Conservation (phyloP, 2,888 invertebrate species). For the Drepanosiphum platanoidis region DNA sequence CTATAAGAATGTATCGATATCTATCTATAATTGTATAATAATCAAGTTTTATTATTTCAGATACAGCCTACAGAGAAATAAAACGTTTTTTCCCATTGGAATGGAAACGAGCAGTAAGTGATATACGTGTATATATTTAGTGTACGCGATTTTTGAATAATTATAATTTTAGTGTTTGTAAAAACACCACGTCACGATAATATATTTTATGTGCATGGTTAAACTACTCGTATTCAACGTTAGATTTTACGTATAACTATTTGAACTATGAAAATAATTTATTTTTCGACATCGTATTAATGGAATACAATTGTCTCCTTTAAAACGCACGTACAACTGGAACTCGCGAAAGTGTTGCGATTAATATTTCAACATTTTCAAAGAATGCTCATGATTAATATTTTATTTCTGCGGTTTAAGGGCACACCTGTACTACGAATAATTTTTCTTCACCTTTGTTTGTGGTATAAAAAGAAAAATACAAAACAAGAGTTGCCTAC, state of each 20-base stretch:
- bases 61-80: constrained; percentile 49
- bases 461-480: constrained; percentile 14
- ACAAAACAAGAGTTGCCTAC: constrained; percentile 28
- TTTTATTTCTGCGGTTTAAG: background rate
- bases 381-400: constrained; percentile 28
- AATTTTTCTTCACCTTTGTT: constrained; percentile 40
- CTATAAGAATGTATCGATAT: too few relatives aligned
- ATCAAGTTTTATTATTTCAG: constrained; percentile 8
- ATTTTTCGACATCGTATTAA: constrained; percentile 1
- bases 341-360: background rate
- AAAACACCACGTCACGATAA: background rate
- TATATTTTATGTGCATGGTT: background rate
- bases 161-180: background rate
- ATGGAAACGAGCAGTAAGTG: constrained; percentile 59
- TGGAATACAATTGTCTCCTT: background rate
- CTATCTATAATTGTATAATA: background rate
- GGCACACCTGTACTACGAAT: constrained; percentile 28
- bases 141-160: background rate
- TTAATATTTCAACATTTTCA: constrained; percentile 29
- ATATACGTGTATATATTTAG: background rate
- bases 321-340: background rate
- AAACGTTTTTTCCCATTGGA: constrained; percentile 29
- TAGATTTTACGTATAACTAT: background rate
- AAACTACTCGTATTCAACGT: background rate
- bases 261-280: background rate